Percentiles rank a stretch among this genome's conserved stretches.
Conservation (phyloP, 2,797 vertebrate species). For the Cynopterus sphinx region DNA sequence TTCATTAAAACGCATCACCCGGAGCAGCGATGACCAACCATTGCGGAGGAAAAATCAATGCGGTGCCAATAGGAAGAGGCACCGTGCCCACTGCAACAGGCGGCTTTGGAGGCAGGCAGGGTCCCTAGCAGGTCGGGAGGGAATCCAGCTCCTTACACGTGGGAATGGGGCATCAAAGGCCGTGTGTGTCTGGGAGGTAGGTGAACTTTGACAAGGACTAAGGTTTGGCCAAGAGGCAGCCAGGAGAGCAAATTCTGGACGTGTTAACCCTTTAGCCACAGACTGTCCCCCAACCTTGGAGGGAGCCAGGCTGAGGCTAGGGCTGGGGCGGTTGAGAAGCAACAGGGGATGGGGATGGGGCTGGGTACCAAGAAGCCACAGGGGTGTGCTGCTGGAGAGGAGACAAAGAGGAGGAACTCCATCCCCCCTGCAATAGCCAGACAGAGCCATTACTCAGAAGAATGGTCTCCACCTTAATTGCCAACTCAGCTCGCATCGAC, state of each 20-base stretch:
- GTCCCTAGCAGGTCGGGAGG: background rate
- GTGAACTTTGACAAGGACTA: background rate
- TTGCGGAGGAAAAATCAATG: background rate
- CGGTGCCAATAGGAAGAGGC: background rate
- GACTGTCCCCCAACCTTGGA: background rate
- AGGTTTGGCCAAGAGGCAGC: background rate
- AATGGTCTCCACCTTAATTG: background rate
- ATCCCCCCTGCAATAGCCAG: background rate
- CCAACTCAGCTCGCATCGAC: background rate
- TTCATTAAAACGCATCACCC: constrained; percentile 58
- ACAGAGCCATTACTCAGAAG: constrained; percentile 20
- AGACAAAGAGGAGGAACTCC: background rate
- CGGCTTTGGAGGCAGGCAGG: background rate
- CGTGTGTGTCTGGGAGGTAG: background rate
- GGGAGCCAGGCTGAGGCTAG: background rate
- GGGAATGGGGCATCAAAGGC: background rate
- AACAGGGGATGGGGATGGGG: background rate
- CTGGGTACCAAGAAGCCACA: background rate
- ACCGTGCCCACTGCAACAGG: background rate
- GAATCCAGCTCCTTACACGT: background rate
- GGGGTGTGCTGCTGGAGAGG: background rate
- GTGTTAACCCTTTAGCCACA: background rate
- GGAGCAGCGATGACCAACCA: background rate
- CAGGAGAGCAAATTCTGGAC: background rate
- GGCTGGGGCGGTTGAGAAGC: background rate